Evolutionary conservation across 2,888 invertebrate genomes (phyloP), one percentile per base, ranked within the genome.

Genomic region (Druceiella hillmani): DNA sequence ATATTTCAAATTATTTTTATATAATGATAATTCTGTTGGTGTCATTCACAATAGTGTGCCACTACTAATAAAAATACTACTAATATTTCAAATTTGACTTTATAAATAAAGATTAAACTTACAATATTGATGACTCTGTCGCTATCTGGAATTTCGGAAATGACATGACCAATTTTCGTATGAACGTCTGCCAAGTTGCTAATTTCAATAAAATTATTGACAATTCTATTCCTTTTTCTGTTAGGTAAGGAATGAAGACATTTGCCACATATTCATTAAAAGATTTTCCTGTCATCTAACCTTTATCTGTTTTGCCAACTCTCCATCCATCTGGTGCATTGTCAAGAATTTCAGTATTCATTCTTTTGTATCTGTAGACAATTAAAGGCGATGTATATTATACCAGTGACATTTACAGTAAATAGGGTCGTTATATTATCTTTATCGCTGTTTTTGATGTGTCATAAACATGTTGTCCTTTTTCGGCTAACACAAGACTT

Each of bases 221-320:
- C n/a, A n/a, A n/a, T n/a, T n/a, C n/a, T n/a, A 11, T 13, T 34
- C 15, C 17, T 37, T 40, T 42, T 16, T 42, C 36, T 36, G 35
- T 32, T 9, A 45, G 34, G 32, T 41, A 43, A 33, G 43, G 36
- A 36, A 41, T 33, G 25, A 41, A 60, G 7, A 56, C 43, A 46
- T 61, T 61, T 9, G 52, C 48, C 3, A 61, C 48, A 44, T 55
- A 61, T 45, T 62, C 56, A 44, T 47, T 60, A 48, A 64, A 62
- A 3, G 50, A 50, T 46, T 55, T 54, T 1, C 50, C 46, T 5
- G 55, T 61, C 59, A 64, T 64, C 61, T 63, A 63, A 9, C 61
- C 61, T 40, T 42, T 56, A n/a, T 62, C 60, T 10, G 58, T 57
- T 39, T 51, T 55, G 16, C 60, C 61, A 30, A 58, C 43, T 33